phyloP scores from a whole-genome alignment of 1,140 invertebrate species.

The Periplaneta americana region DNA sequence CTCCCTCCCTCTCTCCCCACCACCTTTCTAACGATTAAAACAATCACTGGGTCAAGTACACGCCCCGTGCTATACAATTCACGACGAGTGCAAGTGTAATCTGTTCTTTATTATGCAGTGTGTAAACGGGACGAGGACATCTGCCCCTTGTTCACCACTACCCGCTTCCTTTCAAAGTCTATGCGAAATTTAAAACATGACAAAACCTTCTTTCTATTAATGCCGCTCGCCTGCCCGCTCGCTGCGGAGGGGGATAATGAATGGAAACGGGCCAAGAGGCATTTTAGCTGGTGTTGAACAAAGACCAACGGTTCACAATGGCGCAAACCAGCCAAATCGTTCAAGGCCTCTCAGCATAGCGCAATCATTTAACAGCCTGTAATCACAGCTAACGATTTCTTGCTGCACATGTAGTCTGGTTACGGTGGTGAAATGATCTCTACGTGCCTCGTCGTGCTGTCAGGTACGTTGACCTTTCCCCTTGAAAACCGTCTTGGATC shows the following conservation, averaged over 20 bases:
- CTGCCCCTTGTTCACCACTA: background rate
- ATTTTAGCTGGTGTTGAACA: background rate
- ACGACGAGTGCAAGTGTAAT: background rate
- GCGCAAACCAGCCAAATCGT: background rate
- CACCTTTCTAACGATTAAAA: background rate
- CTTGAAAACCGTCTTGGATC: background rate
- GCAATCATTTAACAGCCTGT: background rate
- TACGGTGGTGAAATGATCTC: background rate
- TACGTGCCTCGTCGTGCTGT: background rate
- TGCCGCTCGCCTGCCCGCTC: background rate
- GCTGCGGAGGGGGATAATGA: background rate
- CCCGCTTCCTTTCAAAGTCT: background rate
- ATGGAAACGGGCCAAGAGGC: background rate
- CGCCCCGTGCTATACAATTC: background rate
- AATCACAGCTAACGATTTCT: background rate
- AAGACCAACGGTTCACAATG: background rate
- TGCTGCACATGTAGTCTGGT: background rate
- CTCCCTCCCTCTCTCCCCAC: background rate
- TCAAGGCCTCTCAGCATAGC: background rate
- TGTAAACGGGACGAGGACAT: background rate
- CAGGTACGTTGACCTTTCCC: no score
- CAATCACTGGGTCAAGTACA: background rate
- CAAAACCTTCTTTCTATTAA: background rate
- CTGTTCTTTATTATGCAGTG: no score
- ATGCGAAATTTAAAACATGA: background rate